Percentiles rank a stretch among this genome's conserved stretches.
phyloP scores from a whole-genome alignment of 2,888 invertebrate genomes.

The Xestobium rufovillosum region DNA sequence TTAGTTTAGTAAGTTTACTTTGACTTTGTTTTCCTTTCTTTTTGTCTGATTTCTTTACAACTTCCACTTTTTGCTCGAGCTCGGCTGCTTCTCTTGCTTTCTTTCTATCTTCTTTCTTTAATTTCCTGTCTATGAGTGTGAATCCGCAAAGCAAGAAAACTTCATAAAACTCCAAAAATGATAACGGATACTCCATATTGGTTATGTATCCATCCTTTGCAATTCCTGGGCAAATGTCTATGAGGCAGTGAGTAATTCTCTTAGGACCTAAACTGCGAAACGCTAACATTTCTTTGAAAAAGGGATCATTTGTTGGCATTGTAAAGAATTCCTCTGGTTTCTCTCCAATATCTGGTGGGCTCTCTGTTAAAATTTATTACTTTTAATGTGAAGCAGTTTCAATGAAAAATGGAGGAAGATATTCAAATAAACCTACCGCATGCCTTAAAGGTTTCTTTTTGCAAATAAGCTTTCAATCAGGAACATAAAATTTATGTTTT shows the following conservation, averaged over 20 bases:
- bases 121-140: slow-evolving; percentile 11
- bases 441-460: no score
- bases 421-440: no score
- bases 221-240: slow-evolving; percentile 46
- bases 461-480: no score
- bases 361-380: slow-evolving; percentile 4
- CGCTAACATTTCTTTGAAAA: slow-evolving; percentile 27
- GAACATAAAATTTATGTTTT: slow-evolving; percentile 1
- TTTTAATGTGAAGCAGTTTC: no score
- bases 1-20: no score
- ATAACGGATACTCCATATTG: slow-evolving; percentile 47
- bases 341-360: slow-evolving; percentile 2
- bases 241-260: slow-evolving; percentile 33
- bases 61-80: background rate
- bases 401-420: no score
- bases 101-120: slow-evolving; percentile 8
- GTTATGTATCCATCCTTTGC: slow-evolving; percentile 38
- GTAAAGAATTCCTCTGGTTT: no score
- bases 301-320: background rate
- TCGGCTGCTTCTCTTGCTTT: slow-evolving; percentile 17
- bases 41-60: no score
- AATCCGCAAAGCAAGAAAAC: slow-evolving; percentile 44
- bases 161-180: slow-evolving; percentile 57
- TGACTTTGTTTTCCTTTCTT: no score
- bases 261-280: slow-evolving; percentile 34